A percentile compares a stretch with the other conserved stretches of the same genome.
These are phyloP conservation scores for Prolemur simus DNA, from an alignment of 2,113 vertebrate species.

Conservation along the genomic window DNA sequence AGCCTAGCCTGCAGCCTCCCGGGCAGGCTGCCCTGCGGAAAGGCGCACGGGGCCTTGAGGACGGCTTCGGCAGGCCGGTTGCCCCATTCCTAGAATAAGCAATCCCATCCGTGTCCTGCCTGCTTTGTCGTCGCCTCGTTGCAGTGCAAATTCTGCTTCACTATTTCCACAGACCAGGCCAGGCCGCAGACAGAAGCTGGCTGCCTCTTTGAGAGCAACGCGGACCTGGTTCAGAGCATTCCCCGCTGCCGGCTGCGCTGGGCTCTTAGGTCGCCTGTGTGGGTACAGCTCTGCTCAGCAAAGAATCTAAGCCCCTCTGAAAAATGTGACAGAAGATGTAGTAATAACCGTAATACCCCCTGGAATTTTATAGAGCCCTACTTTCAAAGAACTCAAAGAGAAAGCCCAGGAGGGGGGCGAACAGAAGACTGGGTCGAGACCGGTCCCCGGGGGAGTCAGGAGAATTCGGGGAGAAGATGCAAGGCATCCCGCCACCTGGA, in stretches of 20 bases:
- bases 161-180: fast-evolving
- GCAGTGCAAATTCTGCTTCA: fast-evolving
- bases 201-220: background rate
- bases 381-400: background rate
- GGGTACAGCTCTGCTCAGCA: background rate
- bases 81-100: background rate
- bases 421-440: background rate
- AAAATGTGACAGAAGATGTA: background rate
- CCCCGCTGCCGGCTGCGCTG: fast-evolving
- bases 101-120: background rate
- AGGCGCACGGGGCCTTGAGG: fast-evolving
- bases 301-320: background rate
- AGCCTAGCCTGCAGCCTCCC: too few species aligned
- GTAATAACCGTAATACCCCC: background rate
- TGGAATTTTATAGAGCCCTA: background rate
- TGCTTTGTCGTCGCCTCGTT: background rate
- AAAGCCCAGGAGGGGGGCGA: background rate
- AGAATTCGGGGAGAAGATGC: background rate
- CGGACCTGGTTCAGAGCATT: background rate
- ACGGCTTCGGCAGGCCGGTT: fast-evolving
- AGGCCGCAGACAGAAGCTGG: fast-evolving
- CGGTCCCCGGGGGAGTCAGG: background rate
- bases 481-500: background rate
- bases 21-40: background rate
- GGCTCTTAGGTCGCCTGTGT: background rate